Percentiles rank a stretch among this genome's conserved stretches.
Evolutionary conservation across 2,888 invertebrate genomes (phyloP).

Genomic region (Physocephala rufipes): DNA sequence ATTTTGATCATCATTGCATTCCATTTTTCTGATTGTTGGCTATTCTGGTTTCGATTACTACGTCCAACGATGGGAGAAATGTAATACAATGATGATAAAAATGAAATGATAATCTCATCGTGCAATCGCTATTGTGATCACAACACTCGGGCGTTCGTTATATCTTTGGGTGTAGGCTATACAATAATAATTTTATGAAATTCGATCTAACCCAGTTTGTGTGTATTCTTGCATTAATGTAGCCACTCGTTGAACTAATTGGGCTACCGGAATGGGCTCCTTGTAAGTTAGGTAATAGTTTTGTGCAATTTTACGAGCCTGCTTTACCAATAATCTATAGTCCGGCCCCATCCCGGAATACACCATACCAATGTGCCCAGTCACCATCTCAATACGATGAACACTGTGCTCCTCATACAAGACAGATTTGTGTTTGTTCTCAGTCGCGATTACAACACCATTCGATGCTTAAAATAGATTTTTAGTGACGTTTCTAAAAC

Average conservation of each 20-base stretch:
- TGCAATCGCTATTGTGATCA: too few species aligned
- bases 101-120: too few species aligned
- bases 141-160: too few species aligned
- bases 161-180: neutral
- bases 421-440: constrained; percentile 97
- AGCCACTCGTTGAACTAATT: constrained; percentile 94
- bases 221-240: constrained; percentile 99
- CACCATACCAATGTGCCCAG: constrained; percentile 95
- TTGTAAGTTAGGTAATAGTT: constrained; percentile 91
- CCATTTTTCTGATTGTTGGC: too few species aligned
- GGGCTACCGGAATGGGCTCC: constrained; percentile 95
- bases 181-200: neutral
- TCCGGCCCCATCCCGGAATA: constrained; percentile 97
- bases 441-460: constrained; percentile 98
- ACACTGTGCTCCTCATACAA: constrained; percentile 97
- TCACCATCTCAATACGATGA: constrained; percentile 95
- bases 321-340: constrained; percentile 86
- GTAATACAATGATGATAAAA: too few species aligned
- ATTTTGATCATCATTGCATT: too few species aligned
- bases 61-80: too few species aligned
- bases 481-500: neutral
- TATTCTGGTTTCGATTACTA: too few species aligned
- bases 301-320: constrained; percentile 95
- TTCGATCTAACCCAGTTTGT: constrained; percentile 79
- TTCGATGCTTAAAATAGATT: constrained; percentile 78